phyloP scores from a whole-genome alignment of 2,113 vertebrate species.

The Callionymus lyra region DNA sequence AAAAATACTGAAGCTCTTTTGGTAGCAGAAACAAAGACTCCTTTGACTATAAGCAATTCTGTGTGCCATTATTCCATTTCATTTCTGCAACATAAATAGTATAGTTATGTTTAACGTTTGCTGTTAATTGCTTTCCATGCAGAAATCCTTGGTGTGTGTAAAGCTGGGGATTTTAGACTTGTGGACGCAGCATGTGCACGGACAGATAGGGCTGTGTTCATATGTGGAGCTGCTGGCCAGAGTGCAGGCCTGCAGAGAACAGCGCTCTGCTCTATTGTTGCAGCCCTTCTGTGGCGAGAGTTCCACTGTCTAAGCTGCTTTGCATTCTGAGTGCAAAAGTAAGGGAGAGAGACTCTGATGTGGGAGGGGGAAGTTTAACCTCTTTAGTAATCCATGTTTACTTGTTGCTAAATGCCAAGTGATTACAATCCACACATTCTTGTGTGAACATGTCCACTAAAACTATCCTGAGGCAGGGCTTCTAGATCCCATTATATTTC shows the following conservation, averaged over 20 bases:
- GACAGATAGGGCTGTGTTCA: conserved; percentile 63
- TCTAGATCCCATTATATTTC: too few species aligned
- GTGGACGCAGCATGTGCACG: conserved; percentile 50
- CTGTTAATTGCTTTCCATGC: conserved; percentile 54
- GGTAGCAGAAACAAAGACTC: background rate
- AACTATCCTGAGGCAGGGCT: too few species aligned
- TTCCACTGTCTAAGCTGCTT: conserved; percentile 52
- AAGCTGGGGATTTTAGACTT: conserved; percentile 52
- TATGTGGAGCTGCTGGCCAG: conserved; percentile 62
- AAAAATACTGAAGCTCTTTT: background rate
- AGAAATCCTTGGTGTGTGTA: conserved; percentile 43
- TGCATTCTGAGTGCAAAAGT: conserved; percentile 44
- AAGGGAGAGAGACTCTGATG: conserved; percentile 26
- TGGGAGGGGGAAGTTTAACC: conserved; percentile 38
- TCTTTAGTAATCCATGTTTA: conserved; percentile 18
- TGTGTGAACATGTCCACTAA: too few species aligned
- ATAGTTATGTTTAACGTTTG: conserved; percentile 47
- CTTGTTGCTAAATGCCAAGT: conserved; percentile 2
- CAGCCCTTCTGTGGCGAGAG: conserved; percentile 42
- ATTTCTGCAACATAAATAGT: conserved; percentile 17
- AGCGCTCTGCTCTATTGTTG: conserved; percentile 46
- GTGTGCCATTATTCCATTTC: conserved; percentile 15
- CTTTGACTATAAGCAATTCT: conserved; percentile 16
- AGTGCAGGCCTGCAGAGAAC: conserved; percentile 50
- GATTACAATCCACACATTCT: too few species aligned